phyloP scores from a whole-genome alignment of 2,113 vertebrate species.

The Zosterops pallidus region DNA sequence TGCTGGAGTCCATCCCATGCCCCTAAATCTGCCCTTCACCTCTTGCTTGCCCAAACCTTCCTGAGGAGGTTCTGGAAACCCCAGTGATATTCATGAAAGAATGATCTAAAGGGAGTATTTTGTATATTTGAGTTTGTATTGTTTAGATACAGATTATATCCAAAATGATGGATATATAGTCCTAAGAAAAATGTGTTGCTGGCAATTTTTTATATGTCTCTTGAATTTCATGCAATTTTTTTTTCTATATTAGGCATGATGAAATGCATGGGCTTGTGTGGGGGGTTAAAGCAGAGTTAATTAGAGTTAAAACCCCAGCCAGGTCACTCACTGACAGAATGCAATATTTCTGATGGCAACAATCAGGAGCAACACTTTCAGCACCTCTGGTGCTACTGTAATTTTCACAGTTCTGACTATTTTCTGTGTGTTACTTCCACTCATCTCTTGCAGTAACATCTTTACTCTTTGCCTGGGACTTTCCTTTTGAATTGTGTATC shows the following conservation, averaged over 20 bases:
- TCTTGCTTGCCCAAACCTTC: not conserved
- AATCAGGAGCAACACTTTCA: not conserved
- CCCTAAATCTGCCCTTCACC: not conserved
- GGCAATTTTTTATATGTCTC: fast-evolving
- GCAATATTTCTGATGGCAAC: not conserved
- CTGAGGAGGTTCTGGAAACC: not conserved
- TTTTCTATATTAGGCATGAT: not conserved
- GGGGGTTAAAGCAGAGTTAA: not conserved
- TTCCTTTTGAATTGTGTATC: conserved; percentile 40
- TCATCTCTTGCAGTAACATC: conserved; percentile 9
- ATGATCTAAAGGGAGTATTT: not conserved
- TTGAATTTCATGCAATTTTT: not conserved
- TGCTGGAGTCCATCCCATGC: fast-evolving
- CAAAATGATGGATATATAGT: not conserved
- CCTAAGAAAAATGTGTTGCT: not conserved
- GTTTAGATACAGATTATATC: not conserved
- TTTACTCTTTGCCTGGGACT: conserved; percentile 56
- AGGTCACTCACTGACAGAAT: not conserved
- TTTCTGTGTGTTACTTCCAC: not conserved
- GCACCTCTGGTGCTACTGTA: not conserved
- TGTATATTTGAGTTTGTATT: not conserved
- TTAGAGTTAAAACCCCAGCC: not conserved
- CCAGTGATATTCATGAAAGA: fast-evolving
- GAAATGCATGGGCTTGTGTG: not conserved
- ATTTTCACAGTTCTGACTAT: conserved; percentile 15